These are phyloP conservation scores for Phocoena phocoena DNA, from an alignment of 2,113 vertebrate genomes.

Conservation along the genomic window DNA sequence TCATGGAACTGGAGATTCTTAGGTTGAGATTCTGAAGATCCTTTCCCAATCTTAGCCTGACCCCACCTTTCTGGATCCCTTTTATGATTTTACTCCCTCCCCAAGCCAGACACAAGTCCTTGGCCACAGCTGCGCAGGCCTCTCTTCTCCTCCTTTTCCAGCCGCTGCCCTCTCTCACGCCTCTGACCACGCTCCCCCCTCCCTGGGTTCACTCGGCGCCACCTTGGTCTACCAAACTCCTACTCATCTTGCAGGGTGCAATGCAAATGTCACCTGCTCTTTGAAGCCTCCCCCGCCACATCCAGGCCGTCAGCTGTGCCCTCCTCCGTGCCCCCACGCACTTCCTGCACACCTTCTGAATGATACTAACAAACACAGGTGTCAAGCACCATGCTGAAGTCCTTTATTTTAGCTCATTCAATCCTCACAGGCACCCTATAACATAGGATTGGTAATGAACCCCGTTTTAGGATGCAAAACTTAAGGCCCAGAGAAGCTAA, in stretches of 20 bases:
- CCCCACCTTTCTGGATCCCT: neutral
- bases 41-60: neutral
- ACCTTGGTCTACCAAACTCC: neutral
- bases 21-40: too few relatives aligned
- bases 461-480: neutral
- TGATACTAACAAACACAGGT: neutral
- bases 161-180: neutral
- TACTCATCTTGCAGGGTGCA: neutral
- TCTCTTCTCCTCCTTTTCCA: neutral
- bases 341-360: neutral
- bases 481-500: neutral
- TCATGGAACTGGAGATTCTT: neutral
- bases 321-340: neutral
- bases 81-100: too few relatives aligned
- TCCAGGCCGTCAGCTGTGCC: neutral
- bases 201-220: neutral
- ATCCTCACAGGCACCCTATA: neutral
- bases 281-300: neutral
- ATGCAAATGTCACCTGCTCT: slow-evolving; percentile 34
- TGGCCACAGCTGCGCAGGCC: neutral
- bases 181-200: neutral
- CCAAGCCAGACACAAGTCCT: neutral
- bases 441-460: neutral
- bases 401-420: neutral
- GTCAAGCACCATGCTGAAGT: neutral